phyloP scores from a whole-genome alignment of 2,888 invertebrate genomes.

The Campoplex capitator region DNA sequence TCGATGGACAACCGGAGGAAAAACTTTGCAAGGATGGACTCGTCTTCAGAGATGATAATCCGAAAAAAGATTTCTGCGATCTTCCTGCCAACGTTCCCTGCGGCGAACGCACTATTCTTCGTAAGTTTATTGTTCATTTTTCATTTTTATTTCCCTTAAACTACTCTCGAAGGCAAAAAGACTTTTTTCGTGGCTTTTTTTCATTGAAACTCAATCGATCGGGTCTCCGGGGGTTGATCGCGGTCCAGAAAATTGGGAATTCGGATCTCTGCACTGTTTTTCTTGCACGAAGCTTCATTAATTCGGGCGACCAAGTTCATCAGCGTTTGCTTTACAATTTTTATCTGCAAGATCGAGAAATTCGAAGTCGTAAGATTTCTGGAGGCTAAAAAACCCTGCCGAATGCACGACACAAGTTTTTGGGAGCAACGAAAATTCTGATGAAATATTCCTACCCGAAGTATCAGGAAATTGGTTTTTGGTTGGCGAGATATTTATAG shows the following conservation, averaged over 20 bases:
- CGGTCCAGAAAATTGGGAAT: not conserved
- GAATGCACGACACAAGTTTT: not conserved
- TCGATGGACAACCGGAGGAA: conserved; percentile 88
- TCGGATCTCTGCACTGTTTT: not conserved
- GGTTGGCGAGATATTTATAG: conserved; percentile 41
- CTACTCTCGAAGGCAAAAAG: not conserved
- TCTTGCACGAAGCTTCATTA: not conserved
- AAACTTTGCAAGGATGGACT: conserved; percentile 92
- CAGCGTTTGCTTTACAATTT: not conserved
- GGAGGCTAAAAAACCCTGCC: too few species aligned
- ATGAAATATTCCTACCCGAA: conserved; percentile 4
- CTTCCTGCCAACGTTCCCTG: conserved; percentile 92
- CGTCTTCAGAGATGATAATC: conserved; percentile 90
- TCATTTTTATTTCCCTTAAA: not conserved
- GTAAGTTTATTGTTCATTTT: conserved; percentile 86
- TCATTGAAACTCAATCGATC: not conserved
- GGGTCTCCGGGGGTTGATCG: not conserved
- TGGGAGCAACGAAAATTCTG: not conserved
- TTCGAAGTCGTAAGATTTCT: too few species aligned
- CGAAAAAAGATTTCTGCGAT: conserved; percentile 91
- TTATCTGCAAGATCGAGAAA: too few species aligned
- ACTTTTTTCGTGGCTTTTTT: not conserved
- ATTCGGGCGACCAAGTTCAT: not conserved
- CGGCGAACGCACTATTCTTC: conserved; percentile 90
- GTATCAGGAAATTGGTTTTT: conserved; percentile 36